A percentile compares a stretch with the other conserved stretches of the same genome.
phyloP scores from a whole-genome alignment of 2,113 vertebrate species.

The Propithecus coquereli region DNA sequence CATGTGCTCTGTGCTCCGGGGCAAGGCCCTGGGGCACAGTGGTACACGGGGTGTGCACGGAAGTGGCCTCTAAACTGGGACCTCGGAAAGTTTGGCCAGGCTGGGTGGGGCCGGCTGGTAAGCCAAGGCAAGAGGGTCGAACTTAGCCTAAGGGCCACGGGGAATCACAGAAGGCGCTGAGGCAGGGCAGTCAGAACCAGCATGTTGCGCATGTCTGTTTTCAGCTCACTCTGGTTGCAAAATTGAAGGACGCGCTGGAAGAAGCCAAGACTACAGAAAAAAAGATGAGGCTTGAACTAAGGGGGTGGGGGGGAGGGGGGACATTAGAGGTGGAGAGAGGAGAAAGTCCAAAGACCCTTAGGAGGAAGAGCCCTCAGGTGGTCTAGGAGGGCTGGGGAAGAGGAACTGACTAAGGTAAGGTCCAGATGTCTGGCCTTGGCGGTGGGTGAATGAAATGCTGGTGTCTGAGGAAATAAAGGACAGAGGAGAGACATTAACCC shows the following conservation, averaged over 20 bases:
- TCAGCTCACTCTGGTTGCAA: not conserved
- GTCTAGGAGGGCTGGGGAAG: not conserved
- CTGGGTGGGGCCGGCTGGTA: not conserved
- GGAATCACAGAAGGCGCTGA: not conserved
- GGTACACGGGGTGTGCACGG: not conserved
- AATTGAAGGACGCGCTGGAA: not conserved
- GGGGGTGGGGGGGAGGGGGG: no score
- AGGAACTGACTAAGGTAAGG: not conserved
- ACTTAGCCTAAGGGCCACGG: not conserved
- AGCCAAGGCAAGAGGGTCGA: not conserved
- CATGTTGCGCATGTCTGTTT: not conserved
- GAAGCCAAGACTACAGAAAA: not conserved
- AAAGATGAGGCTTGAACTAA: not conserved
- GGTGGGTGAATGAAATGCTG: no score
- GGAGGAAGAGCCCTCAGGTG: not conserved
- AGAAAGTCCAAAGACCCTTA: not conserved
- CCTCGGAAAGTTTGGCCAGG: accelerated
- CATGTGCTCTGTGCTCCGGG: not conserved
- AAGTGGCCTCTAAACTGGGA: not conserved
- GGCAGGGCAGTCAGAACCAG: not conserved
- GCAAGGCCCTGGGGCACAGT: not conserved
- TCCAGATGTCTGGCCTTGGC: not conserved
- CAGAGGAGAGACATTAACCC: not conserved
- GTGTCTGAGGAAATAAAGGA: not conserved
- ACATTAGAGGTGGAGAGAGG: not conserved